Percentiles rank a stretch among this genome's conserved stretches.
phyloP scores from a whole-genome alignment of 2,113 vertebrate species.

The Odocoileus virginianus region DNA sequence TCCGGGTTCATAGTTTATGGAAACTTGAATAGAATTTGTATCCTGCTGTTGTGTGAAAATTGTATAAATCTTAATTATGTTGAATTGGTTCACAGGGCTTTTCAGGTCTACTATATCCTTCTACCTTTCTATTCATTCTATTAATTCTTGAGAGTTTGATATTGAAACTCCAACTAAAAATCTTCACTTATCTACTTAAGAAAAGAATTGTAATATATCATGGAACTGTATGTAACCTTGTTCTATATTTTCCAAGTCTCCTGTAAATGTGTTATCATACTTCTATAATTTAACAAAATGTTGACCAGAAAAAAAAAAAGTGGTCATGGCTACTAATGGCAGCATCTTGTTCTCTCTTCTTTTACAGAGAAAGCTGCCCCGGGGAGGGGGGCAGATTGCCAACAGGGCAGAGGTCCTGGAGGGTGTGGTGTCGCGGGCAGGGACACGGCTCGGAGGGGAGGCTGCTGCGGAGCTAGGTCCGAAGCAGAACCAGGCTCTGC shows the following conservation, averaged over 20 bases:
- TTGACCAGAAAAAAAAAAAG: neutral
- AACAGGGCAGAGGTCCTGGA: neutral
- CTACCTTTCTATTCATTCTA: neutral
- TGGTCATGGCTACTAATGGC: neutral
- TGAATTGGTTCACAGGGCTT: accelerated
- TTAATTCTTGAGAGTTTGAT: neutral
- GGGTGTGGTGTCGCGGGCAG: accelerated
- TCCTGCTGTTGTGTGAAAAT: neutral
- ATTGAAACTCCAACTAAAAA: neutral
- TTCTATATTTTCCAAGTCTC: neutral
- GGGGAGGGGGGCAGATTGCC: accelerated
- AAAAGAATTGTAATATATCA: neutral
- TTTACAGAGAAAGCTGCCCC: accelerated
- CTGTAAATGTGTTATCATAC: neutral
- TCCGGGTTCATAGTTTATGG: neutral
- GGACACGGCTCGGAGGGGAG: accelerated
- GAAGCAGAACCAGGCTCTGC: accelerated
- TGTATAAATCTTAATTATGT: neutral
- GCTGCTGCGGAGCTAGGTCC: accelerated
- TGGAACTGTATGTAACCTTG: neutral
- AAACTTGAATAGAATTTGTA: neutral
- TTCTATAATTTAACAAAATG: neutral
- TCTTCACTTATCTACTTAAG: neutral
- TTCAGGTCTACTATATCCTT: neutral
- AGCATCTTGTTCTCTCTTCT: neutral